Base-by-base conservation (phyloP, 2,113 vertebrate genomes). In the Hippoglossus stenolepis region DNA sequence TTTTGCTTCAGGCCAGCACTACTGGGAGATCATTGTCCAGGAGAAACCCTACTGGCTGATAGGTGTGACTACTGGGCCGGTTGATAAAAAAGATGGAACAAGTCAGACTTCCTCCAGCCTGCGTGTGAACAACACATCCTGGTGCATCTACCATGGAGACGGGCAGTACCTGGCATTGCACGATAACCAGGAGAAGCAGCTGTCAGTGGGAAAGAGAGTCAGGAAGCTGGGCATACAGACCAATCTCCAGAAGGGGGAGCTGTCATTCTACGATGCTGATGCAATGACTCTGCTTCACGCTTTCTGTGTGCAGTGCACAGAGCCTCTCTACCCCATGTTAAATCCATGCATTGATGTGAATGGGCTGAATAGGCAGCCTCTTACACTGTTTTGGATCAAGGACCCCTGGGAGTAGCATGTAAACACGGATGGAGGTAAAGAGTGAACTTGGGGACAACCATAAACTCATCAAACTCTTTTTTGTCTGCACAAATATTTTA, bases 21-120 rank as follows among this genome's bases (percentile, higher is more conserved):
- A 94, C 90, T 94, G 93, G 93, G 94, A 95, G 70, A 90, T 93
- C 38, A 85, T 93, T 5, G 90, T 95, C 8, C 93, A 93, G 86
- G 91, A 93, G 14, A 95, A 94, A 83, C 92, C 92, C 8, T 95
- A 93, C 67, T 95, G 94, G 93, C 70, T 94, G 65, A 92, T 95
- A 31, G 94, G 93, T 24, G 68, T 92, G 5, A 91, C 92, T 14
- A 85, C 86, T 4, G 87, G 84, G 18, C 51, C 74, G 5, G 51
- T 61, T 1, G 8, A 70, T 57, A 76, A 73, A 66, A 84, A 70
- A 47, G 24, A 59, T 3, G 24, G n/a, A n/a, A 35, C 5, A 4
- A 49, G 17, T 28, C 47, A 40, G 35, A 77, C 17, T 53, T 53
- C 61, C 26, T 59, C 80, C 31, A 60, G 74, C 12, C 45, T 80